Evolutionary conservation across 2,888 invertebrate genomes (phyloP).

Genomic region (Eupeodes latifasciatus): DNA sequence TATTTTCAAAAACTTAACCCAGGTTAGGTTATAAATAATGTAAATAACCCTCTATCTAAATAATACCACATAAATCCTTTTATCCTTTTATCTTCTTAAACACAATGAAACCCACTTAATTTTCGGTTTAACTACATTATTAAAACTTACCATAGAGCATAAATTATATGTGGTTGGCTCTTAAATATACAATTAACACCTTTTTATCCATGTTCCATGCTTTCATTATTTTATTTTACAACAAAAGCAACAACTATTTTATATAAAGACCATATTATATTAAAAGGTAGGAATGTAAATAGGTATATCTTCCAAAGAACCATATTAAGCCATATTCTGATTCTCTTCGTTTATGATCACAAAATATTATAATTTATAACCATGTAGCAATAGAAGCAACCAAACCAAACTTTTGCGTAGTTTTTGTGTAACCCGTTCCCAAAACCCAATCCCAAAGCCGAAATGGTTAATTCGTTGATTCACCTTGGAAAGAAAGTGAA

Average conservation of each 20-base stretch:
- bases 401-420: not conserved
- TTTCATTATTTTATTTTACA: not conserved
- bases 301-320: not conserved
- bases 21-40: too few species aligned
- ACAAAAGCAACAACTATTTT: not conserved
- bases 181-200: not conserved
- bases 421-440: not conserved
- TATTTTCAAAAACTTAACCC: too few species aligned
- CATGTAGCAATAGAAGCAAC: not conserved
- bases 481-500: slow-evolving; percentile 75
- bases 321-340: not conserved
- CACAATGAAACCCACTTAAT: not conserved
- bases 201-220: not conserved
- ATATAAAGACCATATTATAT: too few species aligned
- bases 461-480: slow-evolving; percentile 45
- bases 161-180: not conserved
- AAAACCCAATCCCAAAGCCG: not conserved
- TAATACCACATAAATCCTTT: not conserved
- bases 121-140: not conserved
- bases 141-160: not conserved
- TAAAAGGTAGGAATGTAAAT: too few species aligned
- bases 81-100: too few species aligned
- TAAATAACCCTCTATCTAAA: not conserved
- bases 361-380: slow-evolving; percentile 7
- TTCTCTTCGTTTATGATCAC: not conserved